Percentiles rank a stretch among this genome's conserved stretches.
Conservation (phyloP, 1,140 invertebrate genomes). For the Spodoptera litura region DNA sequence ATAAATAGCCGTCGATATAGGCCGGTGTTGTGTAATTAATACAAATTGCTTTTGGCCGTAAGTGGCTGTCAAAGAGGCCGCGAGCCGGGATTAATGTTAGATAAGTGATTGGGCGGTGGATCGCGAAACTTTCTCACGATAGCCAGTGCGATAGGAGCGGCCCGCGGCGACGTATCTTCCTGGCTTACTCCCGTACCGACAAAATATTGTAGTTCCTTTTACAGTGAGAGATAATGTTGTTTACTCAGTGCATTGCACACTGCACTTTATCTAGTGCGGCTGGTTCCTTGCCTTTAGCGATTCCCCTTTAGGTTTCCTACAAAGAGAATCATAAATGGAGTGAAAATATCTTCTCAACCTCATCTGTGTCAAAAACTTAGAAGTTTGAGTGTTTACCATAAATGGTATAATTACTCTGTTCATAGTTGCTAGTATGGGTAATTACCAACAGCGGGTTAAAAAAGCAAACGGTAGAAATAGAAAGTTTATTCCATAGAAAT, state of each 20-base stretch:
- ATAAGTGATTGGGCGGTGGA: slow-evolving; percentile 64
- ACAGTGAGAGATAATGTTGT: slow-evolving; percentile 42
- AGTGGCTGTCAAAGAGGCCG: slow-evolving; percentile 72
- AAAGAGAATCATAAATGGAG: background rate
- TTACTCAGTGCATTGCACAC: slow-evolving; percentile 23
- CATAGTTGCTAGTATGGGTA: slow-evolving; percentile 2
- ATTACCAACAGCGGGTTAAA: slow-evolving; percentile 33
- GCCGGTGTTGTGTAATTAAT: slow-evolving; percentile 70
- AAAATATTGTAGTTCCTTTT: slow-evolving; percentile 49
- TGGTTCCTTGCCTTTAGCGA: background rate
- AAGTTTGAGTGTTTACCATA: background rate
- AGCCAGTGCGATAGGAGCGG: slow-evolving; percentile 57
- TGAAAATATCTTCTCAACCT: background rate
- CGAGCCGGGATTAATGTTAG: slow-evolving; percentile 62
- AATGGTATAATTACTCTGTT: slow-evolving; percentile 19
- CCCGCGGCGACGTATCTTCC: slow-evolving; percentile 45
- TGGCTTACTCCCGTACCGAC: slow-evolving; percentile 39
- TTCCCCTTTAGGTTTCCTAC: background rate
- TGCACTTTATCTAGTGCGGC: slow-evolving; percentile 2
- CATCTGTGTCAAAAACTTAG: too few relatives aligned
- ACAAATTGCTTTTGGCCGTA: slow-evolving; percentile 69
- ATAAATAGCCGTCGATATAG: slow-evolving; percentile 55
- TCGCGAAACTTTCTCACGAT: slow-evolving; percentile 76
- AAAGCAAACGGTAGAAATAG: slow-evolving; percentile 56
- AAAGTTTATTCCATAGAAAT: slow-evolving; percentile 65